Conservation (phyloP, 2,888 invertebrate genomes). For the Mythimna albipuncta region DNA sequence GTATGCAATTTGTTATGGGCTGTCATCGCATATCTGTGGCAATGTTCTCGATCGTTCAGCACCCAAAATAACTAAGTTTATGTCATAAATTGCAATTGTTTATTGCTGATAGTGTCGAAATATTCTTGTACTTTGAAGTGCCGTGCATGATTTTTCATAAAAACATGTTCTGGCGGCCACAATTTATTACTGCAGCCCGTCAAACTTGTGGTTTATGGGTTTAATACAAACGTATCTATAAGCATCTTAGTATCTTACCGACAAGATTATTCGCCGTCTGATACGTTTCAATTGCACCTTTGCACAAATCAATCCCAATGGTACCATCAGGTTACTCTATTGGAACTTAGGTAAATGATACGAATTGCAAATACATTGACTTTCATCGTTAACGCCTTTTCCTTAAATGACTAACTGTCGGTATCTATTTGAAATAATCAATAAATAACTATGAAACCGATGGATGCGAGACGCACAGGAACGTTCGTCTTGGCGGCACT, state of each 20-base stretch:
- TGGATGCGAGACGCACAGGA: too few species aligned
- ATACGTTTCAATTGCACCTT: too few species aligned
- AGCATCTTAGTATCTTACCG: background rate
- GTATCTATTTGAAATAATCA: background rate
- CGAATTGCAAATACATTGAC: background rate
- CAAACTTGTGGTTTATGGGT: conserved; percentile 24
- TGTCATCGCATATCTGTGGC: conserved; percentile 46
- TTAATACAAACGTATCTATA: background rate
- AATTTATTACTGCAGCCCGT: conserved; percentile 52
- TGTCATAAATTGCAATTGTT: conserved; percentile 76
- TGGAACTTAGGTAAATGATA: background rate
- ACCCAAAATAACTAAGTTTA: conserved; percentile 73
- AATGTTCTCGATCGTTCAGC: conserved; percentile 48
- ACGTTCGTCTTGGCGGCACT: too few species aligned
- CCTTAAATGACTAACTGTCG: conserved; percentile 11
- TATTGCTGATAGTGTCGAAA: conserved; percentile 62
- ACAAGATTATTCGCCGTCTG: background rate
- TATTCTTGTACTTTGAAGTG: conserved; percentile 62
- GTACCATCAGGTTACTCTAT: too few species aligned
- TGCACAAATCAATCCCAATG: too few species aligned
- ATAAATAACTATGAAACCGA: background rate
- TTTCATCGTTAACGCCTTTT: background rate
- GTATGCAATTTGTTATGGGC: conserved; percentile 42
- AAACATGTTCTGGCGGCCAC: conserved; percentile 36
- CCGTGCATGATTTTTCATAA: conserved; percentile 51